Percentiles rank a stretch among this genome's conserved stretches.
phyloP scores from a whole-genome alignment of 2,888 invertebrate genomes.

The Drosophila sordidapex region DNA sequence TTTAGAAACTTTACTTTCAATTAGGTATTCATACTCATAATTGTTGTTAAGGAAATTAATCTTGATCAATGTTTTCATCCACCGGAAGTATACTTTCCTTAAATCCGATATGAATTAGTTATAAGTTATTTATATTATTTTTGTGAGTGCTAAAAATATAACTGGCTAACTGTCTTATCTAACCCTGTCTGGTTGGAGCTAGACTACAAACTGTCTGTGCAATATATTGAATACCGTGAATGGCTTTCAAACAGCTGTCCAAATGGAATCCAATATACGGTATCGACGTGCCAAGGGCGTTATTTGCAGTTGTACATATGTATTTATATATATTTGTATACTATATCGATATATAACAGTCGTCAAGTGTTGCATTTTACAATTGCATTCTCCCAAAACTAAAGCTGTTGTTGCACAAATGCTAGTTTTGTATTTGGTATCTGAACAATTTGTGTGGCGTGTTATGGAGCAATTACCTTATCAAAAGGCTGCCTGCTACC shows the following conservation, averaged over 20 bases:
- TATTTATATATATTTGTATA: not conserved
- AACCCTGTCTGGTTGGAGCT: conserved; percentile 28
- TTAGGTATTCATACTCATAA: not conserved
- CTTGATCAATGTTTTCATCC: not conserved
- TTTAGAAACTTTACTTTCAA: not conserved
- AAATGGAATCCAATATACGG: conserved; percentile 43
- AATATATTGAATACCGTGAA: conserved; percentile 23
- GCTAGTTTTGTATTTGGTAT: conserved; percentile 16
- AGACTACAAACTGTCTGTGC: conserved; percentile 41
- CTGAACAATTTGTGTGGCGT: conserved; percentile 53
- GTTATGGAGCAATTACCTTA: conserved; percentile 60
- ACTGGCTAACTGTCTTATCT: conserved; percentile 12
- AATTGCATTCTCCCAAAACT: conserved; percentile 29
- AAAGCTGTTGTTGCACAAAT: conserved; percentile 9
- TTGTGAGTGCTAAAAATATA: not conserved
- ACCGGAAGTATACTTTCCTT: not conserved
- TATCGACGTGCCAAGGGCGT: conserved; percentile 58
- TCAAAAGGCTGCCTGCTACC: conserved; percentile 25
- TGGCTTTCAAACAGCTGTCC: conserved; percentile 55
- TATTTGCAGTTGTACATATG: not conserved
- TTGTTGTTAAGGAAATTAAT: not conserved
- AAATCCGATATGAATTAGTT: not conserved
- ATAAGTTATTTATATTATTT: not conserved
- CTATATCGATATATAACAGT: not conserved
- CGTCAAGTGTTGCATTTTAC: conserved; percentile 22